Base-by-base conservation (phyloP, 2,888 invertebrate genomes). In the Notodonta ziczac region DNA sequence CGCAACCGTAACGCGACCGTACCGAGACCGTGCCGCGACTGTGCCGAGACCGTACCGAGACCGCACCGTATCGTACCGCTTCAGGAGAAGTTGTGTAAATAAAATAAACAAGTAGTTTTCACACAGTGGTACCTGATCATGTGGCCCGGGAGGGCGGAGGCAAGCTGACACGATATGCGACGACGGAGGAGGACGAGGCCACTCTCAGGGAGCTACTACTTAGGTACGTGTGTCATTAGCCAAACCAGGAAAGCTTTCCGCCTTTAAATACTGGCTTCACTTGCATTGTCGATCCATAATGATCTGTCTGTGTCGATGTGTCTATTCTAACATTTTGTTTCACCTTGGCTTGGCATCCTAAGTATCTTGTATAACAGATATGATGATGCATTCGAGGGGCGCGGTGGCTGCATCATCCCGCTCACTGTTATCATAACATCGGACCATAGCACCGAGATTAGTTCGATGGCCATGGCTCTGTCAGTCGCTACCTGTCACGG, bases 201-300 rank as follows among this genome's bases (percentile, higher is more conserved):
- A 97, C 97, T 95, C 96, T 98, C 95, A 97, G 97, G 96, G 97
- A 97, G 96, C 96, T 98, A 95, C 97, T 98, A 95, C 96, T 97
- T 96, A 97, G 97, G 97, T 97, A 96, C 94, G 93, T 89, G 83
- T 82, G 82, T 78, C 78, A 85, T 84, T 89, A 88, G 87, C 81
- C 84, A 84, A 81, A 81, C 66, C 74, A 78, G 76, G 80, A 80
- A 86, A 87, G 89, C 91, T 91, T 91, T 82, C 79, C 81, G 90
- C 90, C 89, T 90, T 85, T 84, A 78, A 55, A 80, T 85, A 87
- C 80, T 87, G 89, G 88, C 91, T 91, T 91, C 81, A 86, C 86
- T 82, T 83, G 85, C 85, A 84, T 85, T 79, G 39, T 54, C 39
- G 78, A 81, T 78, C 83, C 85, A 86, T 83, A 76, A 78, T 70